Conservation (phyloP, 2,888 invertebrate species). For the Ligdia adustata region DNA sequence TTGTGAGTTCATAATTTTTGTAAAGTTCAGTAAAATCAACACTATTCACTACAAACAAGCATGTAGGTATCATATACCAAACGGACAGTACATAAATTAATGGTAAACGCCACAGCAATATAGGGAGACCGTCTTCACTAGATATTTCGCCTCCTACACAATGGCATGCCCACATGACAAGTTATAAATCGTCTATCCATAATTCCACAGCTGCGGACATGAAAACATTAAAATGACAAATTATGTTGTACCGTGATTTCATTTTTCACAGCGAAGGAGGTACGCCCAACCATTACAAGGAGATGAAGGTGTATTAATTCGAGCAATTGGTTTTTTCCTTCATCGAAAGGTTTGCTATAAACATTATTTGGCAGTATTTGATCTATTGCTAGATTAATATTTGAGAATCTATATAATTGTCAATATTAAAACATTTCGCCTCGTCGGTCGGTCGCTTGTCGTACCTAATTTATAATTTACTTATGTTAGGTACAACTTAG, state of each 20-base stretch:
- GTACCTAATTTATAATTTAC: too few species aligned
- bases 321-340: conserved; percentile 53
- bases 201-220: conserved; percentile 59
- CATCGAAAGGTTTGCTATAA: background rate
- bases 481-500: too few species aligned
- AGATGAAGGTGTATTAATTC: conserved; percentile 56
- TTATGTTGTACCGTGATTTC: conserved; percentile 66
- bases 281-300: conserved; percentile 36
- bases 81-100: conserved; percentile 11
- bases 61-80: conserved; percentile 4
- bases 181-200: conserved; percentile 67
- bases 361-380: conserved; percentile 7
- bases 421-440: too few species aligned
- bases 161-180: conserved; percentile 53
- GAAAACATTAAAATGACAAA: conserved; percentile 77
- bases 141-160: conserved; percentile 54
- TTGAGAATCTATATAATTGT: background rate
- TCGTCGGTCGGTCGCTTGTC: too few species aligned
- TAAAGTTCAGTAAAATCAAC: too few species aligned
- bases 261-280: conserved; percentile 69
- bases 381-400: background rate
- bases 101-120: conserved; percentile 46
- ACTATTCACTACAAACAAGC: background rate
- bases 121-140: conserved; percentile 36
- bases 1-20: too few species aligned